phyloP scores from a whole-genome alignment of 2,113 vertebrate genomes.

The Numida meleagris region DNA sequence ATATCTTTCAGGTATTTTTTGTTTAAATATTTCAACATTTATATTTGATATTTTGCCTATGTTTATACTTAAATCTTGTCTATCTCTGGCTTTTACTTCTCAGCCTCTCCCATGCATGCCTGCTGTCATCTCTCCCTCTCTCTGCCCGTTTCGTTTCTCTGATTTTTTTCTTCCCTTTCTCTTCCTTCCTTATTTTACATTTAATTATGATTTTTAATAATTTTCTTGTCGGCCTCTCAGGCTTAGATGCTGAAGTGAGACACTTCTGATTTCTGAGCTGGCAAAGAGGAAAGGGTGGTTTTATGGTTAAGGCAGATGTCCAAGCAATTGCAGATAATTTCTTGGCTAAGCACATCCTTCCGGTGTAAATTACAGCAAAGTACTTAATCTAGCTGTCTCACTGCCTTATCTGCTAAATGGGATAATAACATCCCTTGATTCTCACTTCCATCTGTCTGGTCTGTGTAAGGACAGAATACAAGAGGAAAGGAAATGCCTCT shows the following conservation, averaged over 20 bases:
- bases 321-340: constrained; percentile 22
- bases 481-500: neutral
- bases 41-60: neutral
- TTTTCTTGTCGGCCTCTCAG: neutral
- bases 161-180: neutral
- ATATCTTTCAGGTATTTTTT: neutral
- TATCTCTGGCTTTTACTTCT: neutral
- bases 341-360: constrained; percentile 36
- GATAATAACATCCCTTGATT: constrained; percentile 10
- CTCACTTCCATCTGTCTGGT: neutral
- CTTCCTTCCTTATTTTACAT: constrained; percentile 8
- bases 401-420: constrained; percentile 11
- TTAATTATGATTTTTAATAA: constrained; percentile 10
- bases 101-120: neutral
- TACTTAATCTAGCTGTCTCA: neutral
- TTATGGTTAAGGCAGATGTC: constrained; percentile 7
- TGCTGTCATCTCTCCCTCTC: neutral
- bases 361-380: constrained; percentile 16
- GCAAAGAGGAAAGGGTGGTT: neutral
- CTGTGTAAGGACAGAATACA: neutral
- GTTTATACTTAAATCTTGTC: neutral
- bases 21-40: neutral
- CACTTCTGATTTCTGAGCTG: constrained; percentile 5
- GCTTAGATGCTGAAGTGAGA: neutral
- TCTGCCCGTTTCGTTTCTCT: neutral